These are phyloP conservation scores for Piscicola geometra DNA, from an alignment of 2,888 invertebrate genomes.

Conservation along the genomic window DNA sequence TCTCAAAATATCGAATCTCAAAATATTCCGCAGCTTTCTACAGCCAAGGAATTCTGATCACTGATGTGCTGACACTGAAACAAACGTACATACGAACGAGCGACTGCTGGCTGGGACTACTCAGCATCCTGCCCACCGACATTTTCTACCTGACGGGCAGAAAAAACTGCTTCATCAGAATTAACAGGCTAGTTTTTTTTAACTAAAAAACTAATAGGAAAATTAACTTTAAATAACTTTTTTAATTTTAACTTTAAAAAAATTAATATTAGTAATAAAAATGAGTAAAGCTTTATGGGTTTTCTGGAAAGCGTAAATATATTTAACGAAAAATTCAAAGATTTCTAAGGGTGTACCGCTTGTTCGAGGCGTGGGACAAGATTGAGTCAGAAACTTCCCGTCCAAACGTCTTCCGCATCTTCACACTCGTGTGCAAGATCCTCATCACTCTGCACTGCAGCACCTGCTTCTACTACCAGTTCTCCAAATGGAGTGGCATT, in stretches of 20 bases:
- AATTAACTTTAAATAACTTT: no score
- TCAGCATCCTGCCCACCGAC: slow-evolving; percentile 58
- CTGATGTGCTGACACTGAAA: slow-evolving; percentile 51
- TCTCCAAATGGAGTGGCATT: slow-evolving; percentile 68
- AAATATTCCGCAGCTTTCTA: slow-evolving; percentile 50
- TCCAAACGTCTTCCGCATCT: slow-evolving; percentile 66
- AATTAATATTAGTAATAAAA: neutral
- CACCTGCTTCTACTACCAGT: slow-evolving; percentile 55
- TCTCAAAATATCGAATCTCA: neutral
- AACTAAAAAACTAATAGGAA: no score
- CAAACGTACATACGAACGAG: slow-evolving; percentile 50
- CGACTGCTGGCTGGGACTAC: slow-evolving; percentile 54
- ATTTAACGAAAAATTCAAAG: neutral
- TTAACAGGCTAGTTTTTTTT: slow-evolving; percentile 64
- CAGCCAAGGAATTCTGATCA: slow-evolving; percentile 57
- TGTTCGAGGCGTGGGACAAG: slow-evolving; percentile 86
- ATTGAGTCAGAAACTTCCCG: slow-evolving; percentile 89
- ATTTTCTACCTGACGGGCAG: slow-evolving; percentile 38
- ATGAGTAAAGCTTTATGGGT: neutral
- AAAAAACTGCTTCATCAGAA: slow-evolving; percentile 64
- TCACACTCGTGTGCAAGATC: slow-evolving; percentile 53
- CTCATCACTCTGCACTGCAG: slow-evolving; percentile 56
- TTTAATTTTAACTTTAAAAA: no score
- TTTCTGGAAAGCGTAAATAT: neutral
- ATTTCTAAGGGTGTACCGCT: slow-evolving; percentile 67